A percentile compares a stretch with the other conserved stretches of the same genome.
Evolutionary conservation across 2,113 vertebrate species (phyloP).

Genomic region (Pelobates fuscus): DNA sequence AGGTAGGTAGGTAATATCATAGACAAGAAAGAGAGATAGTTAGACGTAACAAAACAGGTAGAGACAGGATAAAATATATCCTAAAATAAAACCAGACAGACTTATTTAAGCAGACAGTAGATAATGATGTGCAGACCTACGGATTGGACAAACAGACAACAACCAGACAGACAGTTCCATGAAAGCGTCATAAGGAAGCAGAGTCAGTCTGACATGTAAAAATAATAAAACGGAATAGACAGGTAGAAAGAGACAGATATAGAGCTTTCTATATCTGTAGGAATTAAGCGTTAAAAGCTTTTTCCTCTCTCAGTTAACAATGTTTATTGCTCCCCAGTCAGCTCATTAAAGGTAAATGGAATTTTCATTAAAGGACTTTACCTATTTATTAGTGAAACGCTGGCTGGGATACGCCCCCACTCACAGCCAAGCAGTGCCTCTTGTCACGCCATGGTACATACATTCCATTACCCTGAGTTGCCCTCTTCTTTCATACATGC

Average conservation of each 20-base stretch:
- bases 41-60: too few species aligned
- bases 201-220: background rate
- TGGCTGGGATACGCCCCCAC: constrained; percentile 11
- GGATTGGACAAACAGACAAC: background rate
- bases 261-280: constrained; percentile 39
- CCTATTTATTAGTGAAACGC: constrained; percentile 32
- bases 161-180: background rate
- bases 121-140: too few species aligned
- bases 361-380: constrained; percentile 63
- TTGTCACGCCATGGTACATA: background rate
- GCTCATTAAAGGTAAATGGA: constrained; percentile 61
- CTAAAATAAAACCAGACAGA: too few species aligned
- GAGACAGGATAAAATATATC: too few species aligned
- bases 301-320: constrained; percentile 61
- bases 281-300: constrained; percentile 70
- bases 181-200: background rate
- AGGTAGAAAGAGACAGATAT: background rate
- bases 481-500: too few species aligned
- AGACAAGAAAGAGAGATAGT: too few species aligned
- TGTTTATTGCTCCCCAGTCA: constrained; percentile 69
- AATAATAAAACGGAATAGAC: background rate
- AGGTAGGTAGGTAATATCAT: too few species aligned
- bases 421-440: background rate
- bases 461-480: background rate
- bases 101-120: too few species aligned